These are phyloP conservation scores for Paradisaea rubra DNA, from an alignment of 2,113 vertebrate species.

Conservation along the genomic window DNA sequence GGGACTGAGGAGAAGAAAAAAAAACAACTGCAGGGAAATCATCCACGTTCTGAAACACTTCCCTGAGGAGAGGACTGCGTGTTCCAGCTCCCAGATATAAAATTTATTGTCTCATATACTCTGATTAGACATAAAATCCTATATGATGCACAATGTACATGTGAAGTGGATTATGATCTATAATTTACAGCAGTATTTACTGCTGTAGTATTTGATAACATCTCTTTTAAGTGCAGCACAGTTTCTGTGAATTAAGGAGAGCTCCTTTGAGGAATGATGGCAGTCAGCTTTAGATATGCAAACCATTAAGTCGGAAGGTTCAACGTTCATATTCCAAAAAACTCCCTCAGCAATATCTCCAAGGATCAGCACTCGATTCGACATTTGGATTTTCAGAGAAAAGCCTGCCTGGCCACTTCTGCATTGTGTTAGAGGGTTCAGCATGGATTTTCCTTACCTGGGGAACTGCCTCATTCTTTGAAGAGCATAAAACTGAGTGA, in stretches of 20 bases:
- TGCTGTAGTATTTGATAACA: neutral
- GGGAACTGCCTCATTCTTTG: neutral
- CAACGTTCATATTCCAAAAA: neutral
- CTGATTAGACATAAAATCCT: neutral
- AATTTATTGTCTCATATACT: neutral
- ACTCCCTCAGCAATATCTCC: neutral
- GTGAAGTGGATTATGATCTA: neutral
- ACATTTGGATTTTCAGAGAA: neutral
- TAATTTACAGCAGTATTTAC: neutral
- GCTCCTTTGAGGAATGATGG: neutral
- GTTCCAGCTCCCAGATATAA: neutral
- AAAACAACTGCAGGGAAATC: neutral
- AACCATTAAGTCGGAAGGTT: neutral
- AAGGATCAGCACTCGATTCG: neutral
- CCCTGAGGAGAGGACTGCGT: neutral
- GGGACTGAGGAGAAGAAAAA: neutral
- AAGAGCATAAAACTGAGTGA: neutral
- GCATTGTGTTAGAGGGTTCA: neutral
- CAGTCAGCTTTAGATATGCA: neutral
- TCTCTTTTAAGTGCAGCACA: neutral
- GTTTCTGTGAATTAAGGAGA: neutral
- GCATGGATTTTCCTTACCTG: neutral
- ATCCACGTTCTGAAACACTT: neutral
- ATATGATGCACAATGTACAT: neutral
- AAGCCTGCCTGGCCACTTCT: neutral